Base-by-base conservation (phyloP, 2,113 vertebrate species). In the Microtus oregoni region DNA sequence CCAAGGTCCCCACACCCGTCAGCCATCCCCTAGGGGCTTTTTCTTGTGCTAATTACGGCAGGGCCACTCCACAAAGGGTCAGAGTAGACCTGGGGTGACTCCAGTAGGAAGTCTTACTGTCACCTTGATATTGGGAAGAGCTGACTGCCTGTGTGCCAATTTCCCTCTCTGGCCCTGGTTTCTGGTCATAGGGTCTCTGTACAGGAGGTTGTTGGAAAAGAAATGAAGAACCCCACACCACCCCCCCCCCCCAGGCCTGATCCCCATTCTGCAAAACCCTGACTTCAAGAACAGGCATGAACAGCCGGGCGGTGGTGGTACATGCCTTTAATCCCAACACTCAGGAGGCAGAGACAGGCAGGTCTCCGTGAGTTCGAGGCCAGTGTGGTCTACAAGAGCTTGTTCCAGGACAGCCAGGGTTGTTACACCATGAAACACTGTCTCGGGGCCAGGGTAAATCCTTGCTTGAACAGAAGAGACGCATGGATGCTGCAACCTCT, bases 131-230 rank as follows among this genome's bases (percentile, higher is more conserved):
- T 6, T 9, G 73, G 24, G 3, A 41, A 83, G 76, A 89, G 82
- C 22, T 58, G 20, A 1, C 65, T 72, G 28, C 7, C 89, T 22
- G 24, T 11, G 88, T 22, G 13, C 65, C 47, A 38, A 0, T 3
- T 19, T 30, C n/a, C 35, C 24, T 86, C 3, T 0, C 28, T 2
- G 5, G 3, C 0, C 10, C n/a, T 0, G 2, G 47, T 38, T 9
- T 73, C 83, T 35, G 47, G 41, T 11, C 0, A 2, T 5, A 13
- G 44, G 26, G 47, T 13, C 10, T 0, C 41, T 3, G 0, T 13
- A 68, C 3, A 7, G 5, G 17, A 35, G 14, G 20, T 13, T 72
- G 12, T 8, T 30, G 32, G 38, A 47, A 30, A 22, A 13, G 32
- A 85, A 5, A 38, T 0, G 0, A 55, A 44, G 67, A 26, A 5